phyloP scores from a whole-genome alignment of 1,140 invertebrate species.

The Brachionus rubens region DNA sequence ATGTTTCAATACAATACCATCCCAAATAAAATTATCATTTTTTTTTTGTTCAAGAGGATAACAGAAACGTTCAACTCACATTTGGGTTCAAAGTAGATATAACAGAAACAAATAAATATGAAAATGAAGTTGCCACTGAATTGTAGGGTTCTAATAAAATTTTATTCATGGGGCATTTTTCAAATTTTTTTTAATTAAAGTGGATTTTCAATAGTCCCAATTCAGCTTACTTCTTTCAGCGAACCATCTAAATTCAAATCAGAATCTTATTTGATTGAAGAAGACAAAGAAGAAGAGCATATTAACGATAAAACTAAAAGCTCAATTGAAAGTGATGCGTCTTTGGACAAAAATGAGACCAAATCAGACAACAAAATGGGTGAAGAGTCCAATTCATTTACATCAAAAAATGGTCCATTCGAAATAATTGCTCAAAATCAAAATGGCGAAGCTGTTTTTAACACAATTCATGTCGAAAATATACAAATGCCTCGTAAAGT shows the following conservation, averaged over 20 bases:
- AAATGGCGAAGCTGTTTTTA: slow-evolving; percentile 1
- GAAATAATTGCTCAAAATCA: not conserved
- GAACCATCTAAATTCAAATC: slow-evolving; percentile 6
- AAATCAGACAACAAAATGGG: not conserved
- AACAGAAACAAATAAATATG: slow-evolving; percentile 31
- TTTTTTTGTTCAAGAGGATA: not conserved
- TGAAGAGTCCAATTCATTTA: not conserved
- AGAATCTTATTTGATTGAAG: slow-evolving; percentile 25
- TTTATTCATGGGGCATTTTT: too few relatives aligned
- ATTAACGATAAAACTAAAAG: not conserved
- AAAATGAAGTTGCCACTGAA: slow-evolving; percentile 37
- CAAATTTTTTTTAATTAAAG: not conserved
- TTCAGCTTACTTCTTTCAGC: not conserved
- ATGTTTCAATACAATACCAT: not conserved
- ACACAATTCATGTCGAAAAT: not conserved
- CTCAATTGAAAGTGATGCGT: not conserved
- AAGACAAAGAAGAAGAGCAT: not conserved
- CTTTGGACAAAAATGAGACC: not conserved
- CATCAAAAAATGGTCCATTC: not conserved
- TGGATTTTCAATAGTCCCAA: slow-evolving; percentile 38
- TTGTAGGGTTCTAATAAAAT: too few relatives aligned
- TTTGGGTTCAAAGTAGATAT: slow-evolving; percentile 27
- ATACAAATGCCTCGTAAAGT: not conserved
- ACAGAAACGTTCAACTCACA: slow-evolving; percentile 2
- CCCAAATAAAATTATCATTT: not conserved